Conservation (phyloP, 2,113 vertebrate species). For the Nyctereutes procyonoides region DNA sequence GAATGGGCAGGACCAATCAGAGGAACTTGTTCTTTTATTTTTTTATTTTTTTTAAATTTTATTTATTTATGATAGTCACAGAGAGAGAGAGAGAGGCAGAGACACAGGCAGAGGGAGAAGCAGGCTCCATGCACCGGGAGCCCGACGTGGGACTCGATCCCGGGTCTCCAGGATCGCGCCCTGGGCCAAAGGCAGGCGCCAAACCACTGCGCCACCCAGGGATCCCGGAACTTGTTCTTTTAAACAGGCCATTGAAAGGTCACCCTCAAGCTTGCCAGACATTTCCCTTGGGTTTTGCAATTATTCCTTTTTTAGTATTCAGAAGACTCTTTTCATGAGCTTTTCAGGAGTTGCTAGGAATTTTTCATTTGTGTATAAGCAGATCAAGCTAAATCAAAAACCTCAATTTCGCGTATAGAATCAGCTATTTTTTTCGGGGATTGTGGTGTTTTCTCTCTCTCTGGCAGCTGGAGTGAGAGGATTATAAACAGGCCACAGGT, state of each 20-base stretch:
- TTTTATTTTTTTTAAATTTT: not conserved
- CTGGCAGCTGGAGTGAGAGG: not conserved
- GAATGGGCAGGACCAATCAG: not conserved
- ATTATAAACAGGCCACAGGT: not conserved
- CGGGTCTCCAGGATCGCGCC: too few species aligned
- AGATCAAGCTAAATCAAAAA: not conserved
- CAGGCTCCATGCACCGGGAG: too few species aligned
- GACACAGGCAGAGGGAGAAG: too few species aligned
- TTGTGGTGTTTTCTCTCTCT: not conserved
- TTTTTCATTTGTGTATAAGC: slow-evolving; percentile 18
- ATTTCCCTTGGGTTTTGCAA: not conserved
- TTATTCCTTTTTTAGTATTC: not conserved
- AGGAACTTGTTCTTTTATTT: not conserved
- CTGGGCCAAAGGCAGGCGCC: too few species aligned
- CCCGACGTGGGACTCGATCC: too few species aligned
- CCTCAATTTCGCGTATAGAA: not conserved
- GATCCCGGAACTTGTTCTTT: not conserved
- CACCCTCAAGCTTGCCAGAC: not conserved
- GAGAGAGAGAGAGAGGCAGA: too few species aligned
- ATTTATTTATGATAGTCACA: too few species aligned
- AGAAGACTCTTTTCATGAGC: not conserved
- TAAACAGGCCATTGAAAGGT: not conserved
- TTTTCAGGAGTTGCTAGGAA: not conserved
- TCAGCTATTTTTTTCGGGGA: not conserved
- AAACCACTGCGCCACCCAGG: too few species aligned